Evolutionary conservation across 2,113 vertebrate species (phyloP).

Genomic region (Ibidorhyncha struthersii): DNA sequence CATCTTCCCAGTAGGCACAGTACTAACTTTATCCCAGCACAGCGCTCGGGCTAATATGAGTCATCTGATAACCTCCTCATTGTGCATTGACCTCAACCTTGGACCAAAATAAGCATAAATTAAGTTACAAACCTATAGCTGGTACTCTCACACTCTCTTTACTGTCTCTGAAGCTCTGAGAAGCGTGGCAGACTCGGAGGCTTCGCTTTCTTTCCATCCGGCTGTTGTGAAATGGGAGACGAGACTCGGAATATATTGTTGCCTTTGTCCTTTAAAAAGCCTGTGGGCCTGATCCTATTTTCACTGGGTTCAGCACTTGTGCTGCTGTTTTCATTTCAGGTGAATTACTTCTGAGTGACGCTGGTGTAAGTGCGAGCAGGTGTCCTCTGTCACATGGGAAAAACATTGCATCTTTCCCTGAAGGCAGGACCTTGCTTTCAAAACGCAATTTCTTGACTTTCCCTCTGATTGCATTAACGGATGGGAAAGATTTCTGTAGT

Average conservation of each 20-base stretch:
- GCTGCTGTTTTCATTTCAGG: neutral
- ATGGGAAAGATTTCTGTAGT: neutral
- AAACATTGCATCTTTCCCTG: neutral
- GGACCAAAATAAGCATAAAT: conserved; percentile 70
- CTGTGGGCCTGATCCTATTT: neutral
- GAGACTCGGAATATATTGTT: neutral
- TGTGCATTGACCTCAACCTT: conserved; percentile 63
- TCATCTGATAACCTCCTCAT: conserved; percentile 59
- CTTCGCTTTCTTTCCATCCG: neutral
- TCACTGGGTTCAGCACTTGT: neutral
- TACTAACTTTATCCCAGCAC: conserved; percentile 55
- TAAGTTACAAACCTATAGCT: conserved; percentile 40
- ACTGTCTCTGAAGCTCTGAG: neutral
- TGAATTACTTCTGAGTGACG: neutral
- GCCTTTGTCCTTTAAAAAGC: neutral
- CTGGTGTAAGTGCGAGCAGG: neutral
- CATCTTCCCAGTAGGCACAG: conserved; percentile 52
- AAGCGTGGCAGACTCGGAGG: neutral
- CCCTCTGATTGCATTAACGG: neutral
- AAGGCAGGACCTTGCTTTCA: neutral
- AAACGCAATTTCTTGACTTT: neutral
- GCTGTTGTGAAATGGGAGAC: neutral
- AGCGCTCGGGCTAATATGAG: conserved; percentile 15
- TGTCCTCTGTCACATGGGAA: neutral
- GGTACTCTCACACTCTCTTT: neutral